Base-by-base conservation (phyloP, 2,888 invertebrate species). In the Drosophila neonasuta region DNA sequence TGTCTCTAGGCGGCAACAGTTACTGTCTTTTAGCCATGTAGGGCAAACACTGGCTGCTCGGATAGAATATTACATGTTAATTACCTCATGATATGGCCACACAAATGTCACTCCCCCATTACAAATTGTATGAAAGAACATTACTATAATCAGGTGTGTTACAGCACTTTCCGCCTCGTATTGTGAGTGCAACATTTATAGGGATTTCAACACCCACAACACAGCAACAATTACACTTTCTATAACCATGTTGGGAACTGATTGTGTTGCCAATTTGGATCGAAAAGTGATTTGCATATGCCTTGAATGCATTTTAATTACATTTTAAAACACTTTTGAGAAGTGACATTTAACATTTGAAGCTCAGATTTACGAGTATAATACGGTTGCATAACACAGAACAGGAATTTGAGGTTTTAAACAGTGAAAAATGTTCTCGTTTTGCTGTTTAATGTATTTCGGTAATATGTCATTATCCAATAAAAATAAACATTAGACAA, bases 1-100 rank as follows among this genome's bases (percentile, higher is more conserved):
- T 49, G 46, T 30, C 36, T 48, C 45, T 60, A 49, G 60, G 66
- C 73, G 74, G 61, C 66, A 79, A 79, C 69, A 63, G 67, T 68
- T 68, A 68, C 63, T 79, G 61, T 56, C 72, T 74, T 76, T 87
- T 71, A 75, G 71, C 80, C 87, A 82, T 76, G 69, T 86, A 69
- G 76, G 86, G 86, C 68, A 73, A 49, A 44, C 62, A 46, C 48
- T 42, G 67, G 62, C 56, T 56, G 71, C 48, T 34, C 46, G 57
- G 58, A 15, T 32, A 55, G 69, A 61, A 72, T 77, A 77, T 71
- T 74, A 82, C 86, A 85, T 84, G 87, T 73, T 87, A 84, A 84
- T 87, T 87, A 82, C 67, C 76, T 71, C 63, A 75, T 71, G 71
- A 70, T 71, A 65, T 68, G 51, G 50, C 24, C 6, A 24, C 24